Base-by-base conservation (phyloP, 2,113 vertebrate genomes). In the Grallaria varia region DNA sequence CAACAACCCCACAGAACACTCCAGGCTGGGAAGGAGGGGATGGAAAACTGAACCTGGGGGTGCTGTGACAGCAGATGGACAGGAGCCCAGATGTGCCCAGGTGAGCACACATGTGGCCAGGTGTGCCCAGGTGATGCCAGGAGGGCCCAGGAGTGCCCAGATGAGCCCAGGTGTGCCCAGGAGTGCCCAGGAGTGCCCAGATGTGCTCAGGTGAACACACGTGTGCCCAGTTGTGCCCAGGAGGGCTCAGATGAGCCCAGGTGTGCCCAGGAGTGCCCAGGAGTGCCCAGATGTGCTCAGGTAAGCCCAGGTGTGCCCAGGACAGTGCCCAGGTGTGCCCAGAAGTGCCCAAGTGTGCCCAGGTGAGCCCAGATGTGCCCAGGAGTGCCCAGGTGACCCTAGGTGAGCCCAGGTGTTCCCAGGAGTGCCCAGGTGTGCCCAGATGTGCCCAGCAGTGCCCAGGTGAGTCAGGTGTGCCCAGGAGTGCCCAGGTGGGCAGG, bases 1-100 rank as follows among this genome's bases (percentile, higher is more conserved):
- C 9, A 24, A 4, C 22, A 44, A 13, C 0, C 3, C 8, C 21
- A 1, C 9, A 42, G 4, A 56, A 30, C 16, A 28, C 40, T 35
- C 24, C 35, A 27, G 49, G 21, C 7, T 22, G 35, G 24, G 2
- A 27, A 14, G 56, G 21, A 72, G 23, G 24, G 58, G 13, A n/a
- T 35, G 85, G 7, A 12, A 4, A 44, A 12, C 18, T 19, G 62
- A 16, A 6, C 18, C 55, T 16, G 39, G 18, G 7, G 22, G 6
- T 60, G 63, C 55, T 60, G 47, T 12, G 62, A 2, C 60, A 76
- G 52, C 16, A 4, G 42, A 35, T 13, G 60, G 30, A n/a, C n/a
- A 28, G 2, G 45, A 64, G 11, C 40, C 40, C 27, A 27, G 49
- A 13, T 17, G 33, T 45, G 58, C 33, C 39, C 68, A 37, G 58